Base-by-base conservation (phyloP, 2,797 vertebrate genomes). In the Halcyon smyrnensis region DNA sequence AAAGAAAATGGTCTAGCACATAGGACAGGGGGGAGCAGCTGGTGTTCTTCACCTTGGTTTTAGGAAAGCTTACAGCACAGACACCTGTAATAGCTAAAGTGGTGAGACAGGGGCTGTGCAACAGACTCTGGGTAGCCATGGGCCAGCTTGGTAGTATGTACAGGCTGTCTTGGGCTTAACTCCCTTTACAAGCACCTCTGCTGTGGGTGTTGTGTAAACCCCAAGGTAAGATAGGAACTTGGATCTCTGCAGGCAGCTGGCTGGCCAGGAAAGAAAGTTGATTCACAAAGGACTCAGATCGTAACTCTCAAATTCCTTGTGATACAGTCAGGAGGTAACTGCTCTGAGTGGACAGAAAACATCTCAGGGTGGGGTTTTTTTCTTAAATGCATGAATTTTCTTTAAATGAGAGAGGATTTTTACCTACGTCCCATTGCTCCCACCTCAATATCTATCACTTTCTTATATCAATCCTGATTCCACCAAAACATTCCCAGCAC, bases 91-190 rank as follows among this genome's bases (percentile, higher is more conserved):
- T 0, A 63, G n/a, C 46, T 56, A 23, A 28, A 51, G 37, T 3
- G 21, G 21, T 67, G 68, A 37, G 70, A 34, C 4, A 45, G 30
- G 43, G 21, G 56, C 24, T n/a, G 59, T 15, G 23, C 41, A n/a
- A 8, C 19, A 56, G 39, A 19, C 8, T 9, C 20, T 7, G 77
- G 41, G 30, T 23, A 62, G 54, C 19, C 65, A 15, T 0, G 9
- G 70, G 34, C 20, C 39, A 62, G 59, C 20, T 27, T 0, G 0
- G 16, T 7, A 8, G 0, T 11, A 15, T 1, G 5, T 7, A 4
- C 5, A 18, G 16, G 2, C 25, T 76, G 86, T 59, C 36, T 46
- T 43, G 32, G 36, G 41, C 43, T 62, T 15, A 21, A 9, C 12
- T 54, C 17, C 18, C 45, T 18, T 46, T 6, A 21, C 3, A 7